These are phyloP conservation scores for Drosophila lowei DNA, from an alignment of 1,140 invertebrate genomes.

Conservation along the genomic window DNA sequence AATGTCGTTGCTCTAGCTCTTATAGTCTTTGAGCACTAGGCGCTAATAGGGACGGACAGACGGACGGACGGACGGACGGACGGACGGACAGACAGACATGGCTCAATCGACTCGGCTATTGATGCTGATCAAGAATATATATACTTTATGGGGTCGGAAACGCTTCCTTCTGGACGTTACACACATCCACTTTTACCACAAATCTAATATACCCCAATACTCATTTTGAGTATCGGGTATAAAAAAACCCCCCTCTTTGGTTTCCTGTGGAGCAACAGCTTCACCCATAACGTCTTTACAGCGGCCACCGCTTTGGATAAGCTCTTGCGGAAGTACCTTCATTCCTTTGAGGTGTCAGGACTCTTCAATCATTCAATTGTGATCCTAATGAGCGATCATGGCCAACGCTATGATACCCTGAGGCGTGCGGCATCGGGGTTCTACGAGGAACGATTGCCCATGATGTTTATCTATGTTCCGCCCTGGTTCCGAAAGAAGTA, in stretches of 20 bases:
- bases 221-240: too few species aligned
- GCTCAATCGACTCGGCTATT: too few species aligned
- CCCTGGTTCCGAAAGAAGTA: constrained; percentile 88
- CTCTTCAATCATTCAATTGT: constrained; percentile 88
- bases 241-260: constrained; percentile 86
- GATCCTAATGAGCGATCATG: constrained; percentile 96
- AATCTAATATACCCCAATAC: too few species aligned
- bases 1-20: too few species aligned
- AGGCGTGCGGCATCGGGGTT: constrained; percentile 86
- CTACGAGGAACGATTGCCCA: constrained; percentile 95
- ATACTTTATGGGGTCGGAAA: too few species aligned
- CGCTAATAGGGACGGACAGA: too few species aligned
- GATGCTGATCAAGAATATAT: too few species aligned
- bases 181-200: too few species aligned
- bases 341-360: constrained; percentile 84
- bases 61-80: too few species aligned
- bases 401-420: constrained; percentile 92
- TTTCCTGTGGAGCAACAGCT: constrained; percentile 90
- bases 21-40: too few species aligned
- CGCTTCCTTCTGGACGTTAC: too few species aligned
- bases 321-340: constrained; percentile 85
- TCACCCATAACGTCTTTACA: constrained; percentile 90
- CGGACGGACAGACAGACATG: too few species aligned
- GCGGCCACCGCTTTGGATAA: constrained; percentile 87
- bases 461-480: constrained; percentile 91